Evolutionary conservation across 1,140 invertebrate genomes (phyloP).

Genomic region (Helicoverpa armigera): DNA sequence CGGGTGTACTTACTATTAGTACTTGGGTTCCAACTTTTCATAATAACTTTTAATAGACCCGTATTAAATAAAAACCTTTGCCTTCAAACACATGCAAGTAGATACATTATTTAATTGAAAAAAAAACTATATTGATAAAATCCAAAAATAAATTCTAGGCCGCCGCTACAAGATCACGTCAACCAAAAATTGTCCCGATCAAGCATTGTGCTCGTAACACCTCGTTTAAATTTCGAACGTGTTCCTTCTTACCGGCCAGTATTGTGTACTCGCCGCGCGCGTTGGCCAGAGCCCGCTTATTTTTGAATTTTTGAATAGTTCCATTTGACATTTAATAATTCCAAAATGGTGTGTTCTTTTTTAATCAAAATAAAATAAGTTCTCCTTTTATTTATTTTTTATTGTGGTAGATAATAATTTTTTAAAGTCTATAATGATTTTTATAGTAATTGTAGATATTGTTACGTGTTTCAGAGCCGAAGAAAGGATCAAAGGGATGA

Average conservation of each 20-base stretch:
- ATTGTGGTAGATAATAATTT: neutral
- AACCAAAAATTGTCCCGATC: constrained; percentile 21
- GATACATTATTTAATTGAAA: neutral
- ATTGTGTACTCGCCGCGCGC: constrained; percentile 60
- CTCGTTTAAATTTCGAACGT: constrained; percentile 69
- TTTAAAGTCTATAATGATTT: constrained; percentile 58
- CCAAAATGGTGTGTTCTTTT: constrained; percentile 53
- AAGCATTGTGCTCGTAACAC: constrained; percentile 53
- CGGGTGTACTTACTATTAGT: too few relatives aligned
- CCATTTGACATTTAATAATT: constrained; percentile 41
- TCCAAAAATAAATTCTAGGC: constrained; percentile 21
- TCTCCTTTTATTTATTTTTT: constrained; percentile 19
- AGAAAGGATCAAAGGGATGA: constrained; percentile 87
- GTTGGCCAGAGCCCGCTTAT: constrained; percentile 50
- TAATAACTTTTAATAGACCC: too few relatives aligned
- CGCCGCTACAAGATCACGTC: constrained; percentile 43
- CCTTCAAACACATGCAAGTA: too few relatives aligned
- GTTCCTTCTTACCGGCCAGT: constrained; percentile 61
- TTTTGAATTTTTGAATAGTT: constrained; percentile 34
- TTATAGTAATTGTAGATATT: constrained; percentile 14
- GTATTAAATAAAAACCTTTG: too few relatives aligned
- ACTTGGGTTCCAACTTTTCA: too few relatives aligned
- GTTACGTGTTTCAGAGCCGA: constrained; percentile 44
- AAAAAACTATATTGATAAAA: constrained; percentile 7
- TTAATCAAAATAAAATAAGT: constrained; percentile 58